Conservation (phyloP, 2,888 invertebrate genomes). For the Drosophila atroscutellata region DNA sequence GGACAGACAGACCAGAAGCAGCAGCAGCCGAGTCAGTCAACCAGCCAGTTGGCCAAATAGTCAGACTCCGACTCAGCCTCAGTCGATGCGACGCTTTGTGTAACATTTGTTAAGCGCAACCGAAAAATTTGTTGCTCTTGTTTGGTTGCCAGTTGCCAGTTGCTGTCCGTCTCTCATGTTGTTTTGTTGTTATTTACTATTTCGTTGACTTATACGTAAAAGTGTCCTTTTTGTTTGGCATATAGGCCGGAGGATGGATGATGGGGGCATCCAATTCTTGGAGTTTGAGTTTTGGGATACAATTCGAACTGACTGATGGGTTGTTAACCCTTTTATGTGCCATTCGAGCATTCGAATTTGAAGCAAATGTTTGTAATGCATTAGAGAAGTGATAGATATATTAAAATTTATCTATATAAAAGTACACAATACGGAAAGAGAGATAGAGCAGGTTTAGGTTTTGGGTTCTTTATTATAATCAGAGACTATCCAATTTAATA, state of each 20-base stretch:
- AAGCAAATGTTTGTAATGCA: conserved; percentile 22
- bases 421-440: background rate
- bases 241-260: conserved; percentile 21
- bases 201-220: conserved; percentile 62
- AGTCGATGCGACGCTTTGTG: conserved; percentile 57
- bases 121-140: conserved; percentile 73
- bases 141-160: conserved; percentile 57
- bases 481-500: background rate
- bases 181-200: conserved; percentile 70
- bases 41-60: conserved; percentile 70
- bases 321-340: conserved; percentile 57
- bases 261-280: conserved; percentile 10
- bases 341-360: conserved; percentile 30
- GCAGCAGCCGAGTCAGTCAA: conserved; percentile 41
- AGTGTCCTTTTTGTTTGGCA: conserved; percentile 60
- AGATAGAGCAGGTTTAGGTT: background rate
- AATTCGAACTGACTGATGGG: conserved; percentile 31
- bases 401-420: conserved; percentile 13
- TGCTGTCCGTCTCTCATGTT: conserved; percentile 54
- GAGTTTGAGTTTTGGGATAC: conserved; percentile 17
- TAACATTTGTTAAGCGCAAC: conserved; percentile 74
- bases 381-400: conserved; percentile 29
- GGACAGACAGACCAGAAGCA: conserved; percentile 46
- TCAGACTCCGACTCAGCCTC: conserved; percentile 41
- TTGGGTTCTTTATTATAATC: background rate